Conservation (phyloP, 2,113 vertebrate species). For the Chaetorhynchus papuensis region DNA sequence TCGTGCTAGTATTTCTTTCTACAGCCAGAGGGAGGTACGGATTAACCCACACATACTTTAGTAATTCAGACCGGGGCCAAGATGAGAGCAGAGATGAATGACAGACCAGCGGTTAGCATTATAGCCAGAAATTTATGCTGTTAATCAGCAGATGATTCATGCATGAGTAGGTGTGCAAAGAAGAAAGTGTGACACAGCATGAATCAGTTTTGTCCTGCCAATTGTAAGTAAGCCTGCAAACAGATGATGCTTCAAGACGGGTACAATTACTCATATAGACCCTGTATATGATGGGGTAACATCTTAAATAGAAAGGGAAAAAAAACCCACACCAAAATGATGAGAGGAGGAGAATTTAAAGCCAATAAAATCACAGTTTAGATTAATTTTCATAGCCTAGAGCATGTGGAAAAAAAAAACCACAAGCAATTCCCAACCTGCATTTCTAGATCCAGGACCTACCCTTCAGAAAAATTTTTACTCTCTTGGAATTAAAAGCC, state of each 20-base stretch:
- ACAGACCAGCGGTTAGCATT: rapidly evolving
- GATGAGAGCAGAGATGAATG: background rate
- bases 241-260: background rate
- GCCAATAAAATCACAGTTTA: background rate
- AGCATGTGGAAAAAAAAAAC: background rate
- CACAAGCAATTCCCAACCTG: background rate
- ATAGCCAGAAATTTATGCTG: background rate
- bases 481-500: background rate
- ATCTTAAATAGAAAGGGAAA: background rate
- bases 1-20: background rate
- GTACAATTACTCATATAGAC: background rate
- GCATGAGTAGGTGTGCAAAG: background rate
- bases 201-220: background rate
- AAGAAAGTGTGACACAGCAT: background rate
- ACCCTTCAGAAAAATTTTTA: background rate
- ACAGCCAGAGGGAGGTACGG: background rate
- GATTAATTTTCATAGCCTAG: background rate
- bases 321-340: background rate
- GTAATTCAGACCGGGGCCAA: background rate
- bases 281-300: background rate
- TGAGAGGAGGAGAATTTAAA: background rate
- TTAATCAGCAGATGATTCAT: background rate
- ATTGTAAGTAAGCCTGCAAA: background rate
- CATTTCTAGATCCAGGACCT: background rate
- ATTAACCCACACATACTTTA: background rate